Conservation (phyloP, 2,888 invertebrate species). For the Epiblema foenella region DNA sequence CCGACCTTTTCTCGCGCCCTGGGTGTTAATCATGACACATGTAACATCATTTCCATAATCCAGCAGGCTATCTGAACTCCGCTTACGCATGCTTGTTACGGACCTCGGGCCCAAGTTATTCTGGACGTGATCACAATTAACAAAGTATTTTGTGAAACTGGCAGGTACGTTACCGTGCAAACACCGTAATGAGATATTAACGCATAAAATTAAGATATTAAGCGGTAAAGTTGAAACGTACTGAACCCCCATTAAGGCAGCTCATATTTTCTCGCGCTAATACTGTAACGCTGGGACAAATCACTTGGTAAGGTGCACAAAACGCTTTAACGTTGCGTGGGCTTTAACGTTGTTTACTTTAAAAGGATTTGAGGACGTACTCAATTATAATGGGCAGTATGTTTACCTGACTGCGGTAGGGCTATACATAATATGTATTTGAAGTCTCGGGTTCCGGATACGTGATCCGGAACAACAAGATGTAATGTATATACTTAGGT, state of each 20-base stretch:
- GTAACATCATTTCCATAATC: neutral
- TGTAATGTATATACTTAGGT: too few relatives aligned
- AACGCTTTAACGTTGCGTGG: neutral
- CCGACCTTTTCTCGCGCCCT: conserved; percentile 18
- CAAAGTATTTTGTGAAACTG: neutral
- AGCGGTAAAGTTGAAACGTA: conserved; percentile 53
- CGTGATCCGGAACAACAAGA: too few relatives aligned
- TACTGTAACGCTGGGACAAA: conserved; percentile 61
- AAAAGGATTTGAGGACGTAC: neutral
- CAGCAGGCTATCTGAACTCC: neutral
- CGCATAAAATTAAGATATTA: conserved; percentile 59
- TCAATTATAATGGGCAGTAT: too few relatives aligned
- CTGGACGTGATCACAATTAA: neutral
- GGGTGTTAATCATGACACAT: neutral
- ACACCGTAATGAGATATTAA: conserved; percentile 53
- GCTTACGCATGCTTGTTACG: neutral
- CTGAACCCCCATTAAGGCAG: conserved; percentile 57
- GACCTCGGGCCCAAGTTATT: neutral
- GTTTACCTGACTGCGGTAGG: too few relatives aligned
- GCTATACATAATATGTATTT: too few relatives aligned
- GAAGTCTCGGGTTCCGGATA: too few relatives aligned
- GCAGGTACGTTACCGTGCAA: conserved; percentile 7
- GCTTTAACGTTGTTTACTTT: neutral
- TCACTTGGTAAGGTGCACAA: conserved; percentile 49
- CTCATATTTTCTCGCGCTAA: conserved; percentile 64